Base-by-base conservation (phyloP, 2,113 vertebrate genomes). In the Trinectes maculatus region DNA sequence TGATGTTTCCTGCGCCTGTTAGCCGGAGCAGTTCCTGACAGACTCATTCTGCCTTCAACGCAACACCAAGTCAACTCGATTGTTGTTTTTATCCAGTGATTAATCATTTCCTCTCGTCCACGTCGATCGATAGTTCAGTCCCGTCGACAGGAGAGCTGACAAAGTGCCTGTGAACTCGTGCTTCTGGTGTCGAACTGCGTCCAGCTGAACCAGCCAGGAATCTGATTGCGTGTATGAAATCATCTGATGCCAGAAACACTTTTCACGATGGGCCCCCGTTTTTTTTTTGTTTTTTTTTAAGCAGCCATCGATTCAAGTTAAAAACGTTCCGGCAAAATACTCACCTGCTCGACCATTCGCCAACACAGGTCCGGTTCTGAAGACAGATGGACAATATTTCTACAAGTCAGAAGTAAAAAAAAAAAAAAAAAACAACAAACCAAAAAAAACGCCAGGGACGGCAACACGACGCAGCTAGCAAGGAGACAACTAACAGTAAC, bases 151-250 rank as follows among this genome's bases (percentile, higher is more conserved):
- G n/a, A n/a, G n/a, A 4, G 62, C 37, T 18, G 64, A 1, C 11
- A 55, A 52, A 68, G 64, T 67, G 76, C 58, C n/a, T 2, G 29
- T 54, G 29, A 81, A 83, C 67, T 84, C 63, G 75, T 40, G 48
- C n/a, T 42, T 80, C 64, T 16, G 36, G 13, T 52, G 69, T 52
- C 64, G 77, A 81, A 76, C 55, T 48, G 60, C 66, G 60, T 83
- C 85, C 82, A 88, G 82, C 84, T 88, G 82, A 84, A n/a, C 67
- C 79, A 77, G 85, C 42, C 73, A 82, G 88, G 86, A 88, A 86
- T 88, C 62, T 87, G 88, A 88, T 84, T 79, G 88, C 88, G 86
- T 88, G 84, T 85, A 74, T 85, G 82, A 83, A 88, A 89, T 84
- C 86, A 89, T 88, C 86, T 84, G 84, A 87, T 82, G 84, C 85